phyloP scores from a whole-genome alignment of 2,888 invertebrate species.

The Rhorus exstirpatorius region DNA sequence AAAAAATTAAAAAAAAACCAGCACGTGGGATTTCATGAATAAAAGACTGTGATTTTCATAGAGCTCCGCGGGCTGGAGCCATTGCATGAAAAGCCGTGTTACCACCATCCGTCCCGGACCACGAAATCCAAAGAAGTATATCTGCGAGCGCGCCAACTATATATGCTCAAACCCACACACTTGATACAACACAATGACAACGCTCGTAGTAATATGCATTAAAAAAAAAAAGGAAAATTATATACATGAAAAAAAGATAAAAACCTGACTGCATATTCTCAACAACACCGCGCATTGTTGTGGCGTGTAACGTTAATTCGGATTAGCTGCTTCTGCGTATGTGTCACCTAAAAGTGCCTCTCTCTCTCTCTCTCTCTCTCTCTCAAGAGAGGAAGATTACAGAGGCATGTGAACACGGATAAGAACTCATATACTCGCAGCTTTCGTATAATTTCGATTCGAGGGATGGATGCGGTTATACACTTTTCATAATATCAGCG shows the following conservation, averaged over 20 bases:
- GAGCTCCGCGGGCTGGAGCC: slow-evolving; percentile 33
- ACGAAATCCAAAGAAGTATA: slow-evolving; percentile 53
- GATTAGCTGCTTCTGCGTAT: slow-evolving; percentile 46
- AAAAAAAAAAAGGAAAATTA: slow-evolving; percentile 12
- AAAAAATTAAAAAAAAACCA: slow-evolving; percentile 28
- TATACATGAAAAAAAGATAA: not conserved
- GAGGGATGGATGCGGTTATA: no score
- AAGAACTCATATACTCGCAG: no score
- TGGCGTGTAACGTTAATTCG: slow-evolving; percentile 50
- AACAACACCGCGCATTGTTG: slow-evolving; percentile 19
- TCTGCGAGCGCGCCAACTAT: slow-evolving; percentile 40
- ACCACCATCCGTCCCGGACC: slow-evolving; percentile 40
- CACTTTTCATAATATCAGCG: no score
- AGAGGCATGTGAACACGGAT: not conserved
- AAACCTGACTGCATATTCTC: slow-evolving; percentile 13
- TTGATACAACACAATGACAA: slow-evolving; percentile 16
- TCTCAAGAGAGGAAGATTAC: not conserved
- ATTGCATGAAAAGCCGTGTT: slow-evolving; percentile 60
- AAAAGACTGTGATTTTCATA: slow-evolving; percentile 68
- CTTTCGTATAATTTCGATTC: no score
- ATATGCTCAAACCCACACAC: not conserved
- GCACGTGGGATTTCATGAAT: slow-evolving; percentile 66
- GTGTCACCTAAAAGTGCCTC: not conserved
- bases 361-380: no score
- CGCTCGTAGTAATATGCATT: slow-evolving; percentile 3